Base-by-base conservation (phyloP, 2,888 invertebrate genomes). In the Schizotus pectinicornis region DNA sequence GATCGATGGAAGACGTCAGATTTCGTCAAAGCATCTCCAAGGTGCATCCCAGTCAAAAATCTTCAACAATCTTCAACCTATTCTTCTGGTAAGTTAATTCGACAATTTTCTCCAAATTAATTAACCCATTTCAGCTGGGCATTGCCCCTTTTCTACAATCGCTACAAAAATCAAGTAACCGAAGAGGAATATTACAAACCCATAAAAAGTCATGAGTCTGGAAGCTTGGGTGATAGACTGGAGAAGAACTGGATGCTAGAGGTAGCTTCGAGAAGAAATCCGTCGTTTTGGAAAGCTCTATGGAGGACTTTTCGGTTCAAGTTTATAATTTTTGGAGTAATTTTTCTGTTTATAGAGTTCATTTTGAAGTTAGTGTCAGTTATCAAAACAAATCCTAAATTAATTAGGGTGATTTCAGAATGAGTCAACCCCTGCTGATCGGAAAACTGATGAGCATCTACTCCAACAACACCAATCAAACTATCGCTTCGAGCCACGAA, bases 361-460 rank as follows among this genome's bases (percentile, higher is more conserved):
- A 38, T 61, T 14, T 35, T 63, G 37, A 61, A 58, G 63, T 62
- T 42, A 45, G 60, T 59, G 22, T 2, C 22, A 9, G 14, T 54
- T 53, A 13, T 39, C 14, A 12, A 36, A 50, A 43, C 13, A 55
- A 22, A 39, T 39, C 3, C 9, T 8, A 5, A 39, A 11, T 11
- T 39, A 39, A 39, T n/a, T n/a, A 6, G 3, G 11, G 3, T 6
- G 6, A 35, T 48, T 48, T 35, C 22, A 48, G 48, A 30, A 48
- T 48, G 36, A 31, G 35, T n/a, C 59, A 62, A 45, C 63, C 64
- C 6, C 39, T 63, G 30, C 45, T 58, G 8, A 38, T 65, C 7
- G 64, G 61, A 6, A 60, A 82, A 67, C 66, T 88, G 56, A 84
- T 88, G 59, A 81, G 83, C 49, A 87, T 81, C 77, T 88, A 85